A percentile compares a stretch with the other conserved stretches of the same genome.
Conservation (phyloP, 1,140 invertebrate genomes). For the Dreissena polymorpha region DNA sequence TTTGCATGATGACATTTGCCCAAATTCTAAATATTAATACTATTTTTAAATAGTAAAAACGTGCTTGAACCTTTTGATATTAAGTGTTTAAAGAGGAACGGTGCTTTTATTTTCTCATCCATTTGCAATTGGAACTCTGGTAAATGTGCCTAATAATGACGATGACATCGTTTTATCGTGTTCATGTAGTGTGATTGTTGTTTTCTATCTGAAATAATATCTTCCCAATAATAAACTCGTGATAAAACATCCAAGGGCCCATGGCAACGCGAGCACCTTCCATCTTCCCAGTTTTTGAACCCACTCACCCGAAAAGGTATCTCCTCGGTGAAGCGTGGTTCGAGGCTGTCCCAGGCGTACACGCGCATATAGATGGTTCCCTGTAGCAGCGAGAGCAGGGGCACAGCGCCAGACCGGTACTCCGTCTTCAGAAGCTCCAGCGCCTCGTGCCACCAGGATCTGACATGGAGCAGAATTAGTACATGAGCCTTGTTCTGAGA, state of each 20-base stretch:
- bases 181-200: background rate
- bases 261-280: background rate
- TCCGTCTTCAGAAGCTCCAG: background rate
- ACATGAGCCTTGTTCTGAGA: no score
- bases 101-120: no score
- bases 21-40: no score
- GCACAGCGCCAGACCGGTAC: background rate
- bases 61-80: no score
- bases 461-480: background rate
- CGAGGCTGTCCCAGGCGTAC: slow-evolving; percentile 66
- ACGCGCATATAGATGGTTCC: slow-evolving; percentile 61
- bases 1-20: no score
- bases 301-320: slow-evolving; percentile 16
- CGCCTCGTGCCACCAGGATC: background rate
- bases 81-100: no score
- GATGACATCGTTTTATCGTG: background rate
- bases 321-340: slow-evolving; percentile 53
- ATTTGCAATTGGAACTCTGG: no score
- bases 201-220: background rate
- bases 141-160: no score
- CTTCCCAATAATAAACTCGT: background rate
- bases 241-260: background rate
- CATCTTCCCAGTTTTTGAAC: background rate
- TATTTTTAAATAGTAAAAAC: no score
- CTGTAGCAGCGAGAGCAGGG: background rate